phyloP scores from a whole-genome alignment of 2,797 vertebrate species.

The Rhincodon typus region DNA sequence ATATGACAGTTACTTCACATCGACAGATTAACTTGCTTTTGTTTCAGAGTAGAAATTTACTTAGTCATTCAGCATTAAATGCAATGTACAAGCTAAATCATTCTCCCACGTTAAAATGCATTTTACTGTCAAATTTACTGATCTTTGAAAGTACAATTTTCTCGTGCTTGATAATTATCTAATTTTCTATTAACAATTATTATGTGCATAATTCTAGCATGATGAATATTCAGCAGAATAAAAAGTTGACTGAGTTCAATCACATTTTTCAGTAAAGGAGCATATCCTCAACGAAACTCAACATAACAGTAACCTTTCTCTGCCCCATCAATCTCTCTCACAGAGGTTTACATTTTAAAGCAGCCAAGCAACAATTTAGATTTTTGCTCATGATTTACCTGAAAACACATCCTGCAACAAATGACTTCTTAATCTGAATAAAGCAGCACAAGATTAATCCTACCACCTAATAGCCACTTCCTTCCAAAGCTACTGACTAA shows the following conservation, averaged over 20 bases:
- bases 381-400: no score
- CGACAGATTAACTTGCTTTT: constrained; percentile 65
- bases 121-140: background rate
- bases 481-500: background rate
- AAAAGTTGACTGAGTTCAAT: background rate
- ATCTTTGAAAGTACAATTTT: background rate
- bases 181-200: background rate
- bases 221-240: background rate
- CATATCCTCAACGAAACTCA: background rate
- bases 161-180: background rate
- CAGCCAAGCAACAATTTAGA: background rate
- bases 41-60: constrained; percentile 50
- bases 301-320: background rate
- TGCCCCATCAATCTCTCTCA: background rate
- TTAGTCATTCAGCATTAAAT: constrained; percentile 49
- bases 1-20: constrained; percentile 64
- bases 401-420: background rate
- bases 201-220: background rate
- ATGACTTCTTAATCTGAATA: no score
- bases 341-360: background rate
- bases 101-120: background rate
- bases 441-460: background rate
- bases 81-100: constrained; percentile 46
- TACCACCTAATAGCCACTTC: background rate
- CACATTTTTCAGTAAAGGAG: background rate